Evolutionary conservation across 2,888 invertebrate species (phyloP).

Genomic region (Polyommatus iphigenia): DNA sequence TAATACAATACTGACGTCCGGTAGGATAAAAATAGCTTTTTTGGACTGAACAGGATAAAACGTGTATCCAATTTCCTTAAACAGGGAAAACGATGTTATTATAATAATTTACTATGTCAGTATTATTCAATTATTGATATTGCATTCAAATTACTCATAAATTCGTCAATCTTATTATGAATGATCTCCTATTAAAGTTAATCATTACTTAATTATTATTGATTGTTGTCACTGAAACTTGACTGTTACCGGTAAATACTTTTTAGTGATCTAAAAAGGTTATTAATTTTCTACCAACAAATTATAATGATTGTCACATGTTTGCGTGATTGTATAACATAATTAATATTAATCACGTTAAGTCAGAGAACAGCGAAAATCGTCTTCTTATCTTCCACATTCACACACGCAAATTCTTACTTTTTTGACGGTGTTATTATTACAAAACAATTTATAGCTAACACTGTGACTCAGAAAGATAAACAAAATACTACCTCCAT

Average conservation of each 20-base stretch:
- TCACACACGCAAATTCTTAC: neutral
- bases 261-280: neutral
- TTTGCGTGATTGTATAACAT: slow-evolving; percentile 1
- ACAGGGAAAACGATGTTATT: too few species aligned
- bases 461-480: neutral
- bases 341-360: slow-evolving; percentile 9
- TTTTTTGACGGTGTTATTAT: neutral
- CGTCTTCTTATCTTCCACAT: neutral
- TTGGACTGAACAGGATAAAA: neutral
- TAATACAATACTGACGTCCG: neutral
- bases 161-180: neutral
- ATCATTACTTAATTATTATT: neutral
- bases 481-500: neutral
- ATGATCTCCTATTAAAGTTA: neutral
- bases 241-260: neutral
- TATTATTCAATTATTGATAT: neutral
- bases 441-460: neutral
- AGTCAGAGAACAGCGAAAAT: neutral
- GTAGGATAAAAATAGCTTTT: neutral
- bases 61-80: neutral
- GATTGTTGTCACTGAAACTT: neutral
- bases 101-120: neutral
- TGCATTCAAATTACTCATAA: neutral
- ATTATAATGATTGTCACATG: neutral
- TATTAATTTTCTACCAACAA: neutral